phyloP scores from a whole-genome alignment of 2,797 vertebrate genomes.

The Adrianichthys oophorus region DNA sequence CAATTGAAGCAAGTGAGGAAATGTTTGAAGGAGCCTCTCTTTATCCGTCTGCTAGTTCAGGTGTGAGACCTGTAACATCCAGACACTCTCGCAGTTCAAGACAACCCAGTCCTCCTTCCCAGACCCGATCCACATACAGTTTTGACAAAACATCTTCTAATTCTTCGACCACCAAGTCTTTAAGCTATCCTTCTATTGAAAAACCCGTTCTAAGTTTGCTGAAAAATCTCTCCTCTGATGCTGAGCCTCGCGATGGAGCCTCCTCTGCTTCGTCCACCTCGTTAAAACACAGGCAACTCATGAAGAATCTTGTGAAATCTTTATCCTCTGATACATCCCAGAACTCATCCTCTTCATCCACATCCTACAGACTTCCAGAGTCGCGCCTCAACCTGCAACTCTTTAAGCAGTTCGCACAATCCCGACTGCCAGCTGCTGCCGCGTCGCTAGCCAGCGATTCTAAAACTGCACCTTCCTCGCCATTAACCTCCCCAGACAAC shows the following conservation, averaged over 20 bases:
- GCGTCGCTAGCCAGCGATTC: slow-evolving; percentile 76
- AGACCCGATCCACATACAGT: slow-evolving; percentile 46
- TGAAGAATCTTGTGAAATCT: slow-evolving; percentile 95
- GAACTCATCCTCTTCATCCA: slow-evolving; percentile 73
- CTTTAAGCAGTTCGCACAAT: slow-evolving; percentile 95
- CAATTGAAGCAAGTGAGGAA: slow-evolving; percentile 91
- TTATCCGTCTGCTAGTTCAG: slow-evolving; percentile 55
- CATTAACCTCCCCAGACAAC: slow-evolving; percentile 86
- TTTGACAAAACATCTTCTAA: slow-evolving; percentile 57
- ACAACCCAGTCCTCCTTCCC: slow-evolving; percentile 63
- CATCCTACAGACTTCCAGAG: slow-evolving; percentile 81
- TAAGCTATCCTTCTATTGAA: slow-evolving; percentile 80
- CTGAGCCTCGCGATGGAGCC: slow-evolving; percentile 82
- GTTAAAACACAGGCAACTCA: slow-evolving; percentile 85
- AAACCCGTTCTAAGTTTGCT: slow-evolving; percentile 87
- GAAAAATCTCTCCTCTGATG: slow-evolving; percentile 89
- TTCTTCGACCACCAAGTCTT: slow-evolving; percentile 82
- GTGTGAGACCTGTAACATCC: slow-evolving; percentile 49
- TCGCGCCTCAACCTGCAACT: slow-evolving; percentile 93
- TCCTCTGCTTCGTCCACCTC: slow-evolving; percentile 63
- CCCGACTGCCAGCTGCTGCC: slow-evolving; percentile 73
- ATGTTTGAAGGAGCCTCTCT: slow-evolving; percentile 78
- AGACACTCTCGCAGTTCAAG: slow-evolving; percentile 45
- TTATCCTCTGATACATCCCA: slow-evolving; percentile 92
- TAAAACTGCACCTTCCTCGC: slow-evolving; percentile 94